A percentile compares a stretch with the other conserved stretches of the same genome.
These are phyloP conservation scores for Setipinna tenuifilis DNA, from an alignment of 2,797 vertebrate species.

Conservation along the genomic window DNA sequence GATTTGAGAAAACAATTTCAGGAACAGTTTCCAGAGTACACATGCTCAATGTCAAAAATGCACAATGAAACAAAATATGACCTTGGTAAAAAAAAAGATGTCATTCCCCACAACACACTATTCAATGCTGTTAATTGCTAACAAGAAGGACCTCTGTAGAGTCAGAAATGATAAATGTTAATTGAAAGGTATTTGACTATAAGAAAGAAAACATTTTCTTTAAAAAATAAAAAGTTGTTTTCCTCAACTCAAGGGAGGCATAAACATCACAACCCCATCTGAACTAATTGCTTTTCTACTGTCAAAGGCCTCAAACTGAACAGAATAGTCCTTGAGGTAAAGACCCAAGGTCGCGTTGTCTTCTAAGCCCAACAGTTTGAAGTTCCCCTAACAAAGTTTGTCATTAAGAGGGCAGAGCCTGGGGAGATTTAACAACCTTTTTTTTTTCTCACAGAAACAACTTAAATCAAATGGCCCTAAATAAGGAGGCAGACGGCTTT, in stretches of 20 bases:
- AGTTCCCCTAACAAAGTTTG: neutral
- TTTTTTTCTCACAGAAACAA: neutral
- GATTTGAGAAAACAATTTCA: neutral
- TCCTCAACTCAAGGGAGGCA: neutral
- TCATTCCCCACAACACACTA: slow-evolving; percentile 19
- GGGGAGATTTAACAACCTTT: neutral
- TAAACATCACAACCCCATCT: neutral
- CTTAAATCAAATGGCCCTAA: neutral
- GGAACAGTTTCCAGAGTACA: neutral
- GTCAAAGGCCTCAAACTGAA: neutral
- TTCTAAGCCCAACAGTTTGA: neutral
- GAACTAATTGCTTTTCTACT: neutral
- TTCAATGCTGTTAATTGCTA: slow-evolving; percentile 4
- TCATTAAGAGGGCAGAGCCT: neutral
- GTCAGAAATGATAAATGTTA: slow-evolving; percentile 5
- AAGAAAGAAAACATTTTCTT: neutral
- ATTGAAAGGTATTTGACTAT: neutral
- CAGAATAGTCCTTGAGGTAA: neutral
- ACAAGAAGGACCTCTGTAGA: slow-evolving; percentile 25
- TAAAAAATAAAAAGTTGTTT: neutral
- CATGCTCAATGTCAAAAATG: slow-evolving; percentile 50
- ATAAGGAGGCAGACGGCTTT: neutral
- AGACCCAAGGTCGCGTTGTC: neutral
- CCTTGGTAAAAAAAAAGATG: slow-evolving; percentile 43
- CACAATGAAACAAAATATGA: slow-evolving; percentile 47